These are phyloP conservation scores for Pangasius sanitwongsei DNA, from an alignment of 2,797 vertebrate genomes.

Conservation along the genomic window DNA sequence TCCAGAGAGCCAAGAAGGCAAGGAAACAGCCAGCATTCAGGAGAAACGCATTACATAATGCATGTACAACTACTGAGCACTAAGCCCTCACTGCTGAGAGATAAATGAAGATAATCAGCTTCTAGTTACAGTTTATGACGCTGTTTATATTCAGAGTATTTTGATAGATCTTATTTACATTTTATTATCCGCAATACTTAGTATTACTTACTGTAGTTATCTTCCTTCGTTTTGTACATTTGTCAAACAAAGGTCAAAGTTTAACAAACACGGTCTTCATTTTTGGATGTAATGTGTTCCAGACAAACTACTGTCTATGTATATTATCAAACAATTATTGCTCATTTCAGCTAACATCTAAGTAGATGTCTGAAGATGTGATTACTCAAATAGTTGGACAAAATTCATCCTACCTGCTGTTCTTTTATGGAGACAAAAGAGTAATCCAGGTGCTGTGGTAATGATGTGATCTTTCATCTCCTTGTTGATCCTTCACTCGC, in stretches of 20 bases:
- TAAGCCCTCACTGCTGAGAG: not conserved
- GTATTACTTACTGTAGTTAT: not conserved
- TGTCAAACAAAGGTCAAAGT: not conserved
- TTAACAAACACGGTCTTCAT: not conserved
- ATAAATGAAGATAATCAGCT: conserved; percentile 13
- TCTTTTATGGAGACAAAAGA: conserved; percentile 9
- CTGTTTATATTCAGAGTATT: not conserved
- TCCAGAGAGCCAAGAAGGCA: conserved; percentile 55
- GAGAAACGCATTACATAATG: conserved; percentile 45
- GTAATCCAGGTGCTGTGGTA: not conserved
- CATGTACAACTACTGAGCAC: conserved; percentile 16
- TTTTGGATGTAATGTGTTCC: not conserved
- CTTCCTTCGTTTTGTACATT: not conserved
- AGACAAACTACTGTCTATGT: not conserved
- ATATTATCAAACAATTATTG: not conserved
- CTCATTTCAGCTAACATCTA: not conserved
- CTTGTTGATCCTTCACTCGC: conserved; percentile 68
- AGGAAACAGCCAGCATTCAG: conserved; percentile 22
- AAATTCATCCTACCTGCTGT: conserved; percentile 31
- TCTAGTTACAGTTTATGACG: conserved; percentile 4
- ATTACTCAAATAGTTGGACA: not conserved
- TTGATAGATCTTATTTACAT: not conserved
- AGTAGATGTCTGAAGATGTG: not conserved
- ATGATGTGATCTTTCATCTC: conserved; percentile 42
- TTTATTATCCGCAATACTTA: not conserved